phyloP scores from a whole-genome alignment of 1,140 invertebrate genomes.

The Cotesia chilonis region DNA sequence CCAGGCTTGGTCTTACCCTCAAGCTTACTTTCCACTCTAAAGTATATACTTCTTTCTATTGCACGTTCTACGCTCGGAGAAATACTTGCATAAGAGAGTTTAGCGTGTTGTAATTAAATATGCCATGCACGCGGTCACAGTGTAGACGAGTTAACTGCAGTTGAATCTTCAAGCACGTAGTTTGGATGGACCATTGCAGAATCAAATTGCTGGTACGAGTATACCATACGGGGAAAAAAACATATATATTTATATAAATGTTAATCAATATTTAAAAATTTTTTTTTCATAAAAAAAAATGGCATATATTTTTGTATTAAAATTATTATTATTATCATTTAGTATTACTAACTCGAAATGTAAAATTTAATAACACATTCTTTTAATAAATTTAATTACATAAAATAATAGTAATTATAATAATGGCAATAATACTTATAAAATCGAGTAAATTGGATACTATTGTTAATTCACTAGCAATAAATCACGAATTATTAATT shows the following conservation, averaged over 20 bases:
- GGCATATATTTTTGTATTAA: too few relatives aligned
- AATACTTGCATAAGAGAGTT: conserved; percentile 17
- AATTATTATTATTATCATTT: too few relatives aligned
- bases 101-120: conserved; percentile 33
- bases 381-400: too few relatives aligned
- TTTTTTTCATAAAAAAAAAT: too few relatives aligned
- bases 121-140: conserved; percentile 24
- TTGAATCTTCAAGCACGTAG: conserved; percentile 30
- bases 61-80: conserved; percentile 27
- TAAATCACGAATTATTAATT: not conserved
- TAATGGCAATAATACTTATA: too few relatives aligned
- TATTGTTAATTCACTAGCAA: not conserved
- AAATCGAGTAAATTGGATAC: too few relatives aligned
- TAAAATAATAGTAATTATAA: too few relatives aligned
- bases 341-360: too few relatives aligned
- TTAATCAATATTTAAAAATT: too few relatives aligned
- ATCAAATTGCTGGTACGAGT: conserved; percentile 12
- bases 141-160: conserved; percentile 35
- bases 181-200: conserved; percentile 6
- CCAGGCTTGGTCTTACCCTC: conserved; percentile 7
- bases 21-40: not conserved
- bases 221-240: not conserved
- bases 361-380: too few relatives aligned
- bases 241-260: not conserved
- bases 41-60: conserved; percentile 30